Base-by-base conservation (phyloP, 2,888 invertebrate genomes). In the Chloroclystis v-ata region DNA sequence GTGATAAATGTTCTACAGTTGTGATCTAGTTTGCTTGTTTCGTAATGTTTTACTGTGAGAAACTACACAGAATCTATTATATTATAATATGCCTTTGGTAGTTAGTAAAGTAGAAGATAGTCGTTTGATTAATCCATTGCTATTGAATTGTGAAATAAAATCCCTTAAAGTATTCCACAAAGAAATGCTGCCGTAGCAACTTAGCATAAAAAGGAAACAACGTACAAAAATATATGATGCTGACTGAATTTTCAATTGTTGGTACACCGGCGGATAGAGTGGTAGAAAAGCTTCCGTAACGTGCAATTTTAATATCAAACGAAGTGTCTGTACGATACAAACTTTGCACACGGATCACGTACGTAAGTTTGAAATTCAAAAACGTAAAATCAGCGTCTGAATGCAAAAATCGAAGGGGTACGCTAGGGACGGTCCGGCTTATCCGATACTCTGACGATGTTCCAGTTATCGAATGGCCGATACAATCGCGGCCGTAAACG, bases 361-460 rank as follows among this genome's bases (percentile, higher is more conserved):
- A 72, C 64, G 62, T 65, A 67, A 73, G 74, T 78, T 75, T 75
- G 68, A 82, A 75, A 77, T 75, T 78, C 67, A 64, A 78, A 80
- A 81, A 78, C 70, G 78, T 73, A 72, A 78, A 81, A 76, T 80
- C 77, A 75, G 76, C 74, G 67, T 73, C 66, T 72, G 75, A 75
- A 77, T 78, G 69, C 72, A 75, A 77, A 81, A 78, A 76, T 78
- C 64, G 65, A 61, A 72, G 69, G 61, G 41, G 66, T 63, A 64
- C 58, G 45, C 51, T 47, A 49, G 57, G 54, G 59, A 49, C 49
- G 57, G 53, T 38, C 32, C 50, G 33, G 55, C 55, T 47, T 48
- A 48, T 47, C 49, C 49, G 51, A 47, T 29, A 52, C 51, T 44
- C 40, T 50, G 42, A 46, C 50, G 43, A 50, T 46, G 35, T 42